Conservation (phyloP, 2,113 vertebrate species). For the Poeciliopsis occidentalis region DNA sequence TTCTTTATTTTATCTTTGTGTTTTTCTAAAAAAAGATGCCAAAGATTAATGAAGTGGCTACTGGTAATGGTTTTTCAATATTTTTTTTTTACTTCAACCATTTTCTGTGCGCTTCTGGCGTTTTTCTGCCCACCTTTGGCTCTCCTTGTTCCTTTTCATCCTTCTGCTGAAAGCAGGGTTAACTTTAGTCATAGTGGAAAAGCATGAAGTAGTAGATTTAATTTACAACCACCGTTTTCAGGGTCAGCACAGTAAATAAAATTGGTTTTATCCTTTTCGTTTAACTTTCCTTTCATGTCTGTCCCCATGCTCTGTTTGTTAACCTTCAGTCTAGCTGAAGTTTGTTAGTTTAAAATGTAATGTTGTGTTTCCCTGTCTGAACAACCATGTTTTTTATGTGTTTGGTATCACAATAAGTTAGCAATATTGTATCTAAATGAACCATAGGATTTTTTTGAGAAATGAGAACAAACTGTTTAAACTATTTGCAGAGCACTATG, state of each 20-base stretch:
- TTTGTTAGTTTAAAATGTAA: conserved; percentile 2
- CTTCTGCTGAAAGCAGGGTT: conserved; percentile 43
- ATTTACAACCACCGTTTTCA: conserved; percentile 22
- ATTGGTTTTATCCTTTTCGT: background rate
- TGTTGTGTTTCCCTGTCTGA: background rate
- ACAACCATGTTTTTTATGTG: background rate
- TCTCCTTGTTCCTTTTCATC: conserved; percentile 20
- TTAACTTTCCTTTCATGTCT: conserved; percentile 22
- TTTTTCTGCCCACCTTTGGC: conserved; percentile 33
- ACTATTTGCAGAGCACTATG: background rate
- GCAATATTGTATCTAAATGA: background rate
- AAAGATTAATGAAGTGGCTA: conserved; percentile 35
- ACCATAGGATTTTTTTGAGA: background rate
- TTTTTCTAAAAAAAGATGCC: conserved; percentile 32
- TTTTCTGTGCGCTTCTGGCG: conserved; percentile 12
- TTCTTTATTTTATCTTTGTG: conserved; percentile 5
- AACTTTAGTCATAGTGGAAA: conserved; percentile 35
- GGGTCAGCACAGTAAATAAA: conserved; percentile 12
- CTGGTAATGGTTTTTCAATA: conserved; percentile 44
- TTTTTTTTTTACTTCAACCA: conserved; percentile 47
- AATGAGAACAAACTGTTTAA: background rate
- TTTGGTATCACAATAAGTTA: background rate
- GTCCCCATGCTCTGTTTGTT: conserved; percentile 24
- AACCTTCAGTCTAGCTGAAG: conserved; percentile 19
- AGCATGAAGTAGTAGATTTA: conserved; percentile 17